Evolutionary conservation across 2,888 invertebrate genomes (phyloP), one percentile per base, ranked within the genome.

Genomic region (Maniola hyperantus): DNA sequence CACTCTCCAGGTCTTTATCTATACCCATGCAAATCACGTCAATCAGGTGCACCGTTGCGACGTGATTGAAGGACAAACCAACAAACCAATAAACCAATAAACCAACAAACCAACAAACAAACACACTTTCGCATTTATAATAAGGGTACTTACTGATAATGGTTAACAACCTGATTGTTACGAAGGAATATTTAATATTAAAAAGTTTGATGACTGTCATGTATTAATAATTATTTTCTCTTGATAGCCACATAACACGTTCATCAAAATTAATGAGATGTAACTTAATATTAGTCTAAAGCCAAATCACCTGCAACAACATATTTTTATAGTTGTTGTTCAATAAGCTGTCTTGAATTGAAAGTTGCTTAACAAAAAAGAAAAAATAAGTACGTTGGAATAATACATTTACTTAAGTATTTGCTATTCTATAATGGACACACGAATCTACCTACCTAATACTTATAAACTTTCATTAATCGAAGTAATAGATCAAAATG

Each of bases 221-320:
- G 57, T 5, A 20, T 57, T 13, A 57, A 26, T 57, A 57, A 42
- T 42, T 26, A 26, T 20, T 55, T 57, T 20, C 57, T 39, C 57
- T 39, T 39, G 39, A 57, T 57, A 57, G 18, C 42, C 57, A 57
- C 18, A 42, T 57, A 57, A 2, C 39, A 57, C 57, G 39, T 13
- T 57, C 57, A 57, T 57, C 57, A 57, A 57, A 57, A 57, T 42
- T 57, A 57, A 57, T 57, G 57, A 57, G 57, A 42, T 57, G 57
- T 57, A 57, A 57, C 57, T 6, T 42, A 42, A 57, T 42, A 57
- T 57, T 42, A 55, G 18, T 42, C 20, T 42, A 57, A 57, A 42
- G 39, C 18, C 15, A 15, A 53, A n/a, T 53, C 53, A 6, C 33
- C 33, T 53, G 33, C 33, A n/a, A n/a, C n/a, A 33, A 53, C 13